Evolutionary conservation across 2,113 vertebrate genomes (phyloP).

Genomic region (Cinclus cinclus): DNA sequence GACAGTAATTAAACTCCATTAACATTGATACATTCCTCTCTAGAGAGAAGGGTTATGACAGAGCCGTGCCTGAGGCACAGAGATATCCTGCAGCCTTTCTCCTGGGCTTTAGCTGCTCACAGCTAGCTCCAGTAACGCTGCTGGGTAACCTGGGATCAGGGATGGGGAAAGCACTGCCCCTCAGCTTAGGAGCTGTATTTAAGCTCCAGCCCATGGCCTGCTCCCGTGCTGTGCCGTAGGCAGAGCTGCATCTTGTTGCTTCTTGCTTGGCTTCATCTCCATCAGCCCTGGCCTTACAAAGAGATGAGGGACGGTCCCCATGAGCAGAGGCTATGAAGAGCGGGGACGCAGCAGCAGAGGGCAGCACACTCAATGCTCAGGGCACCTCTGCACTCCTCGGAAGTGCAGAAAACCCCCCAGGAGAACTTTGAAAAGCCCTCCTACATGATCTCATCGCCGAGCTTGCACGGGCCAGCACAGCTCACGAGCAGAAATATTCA

Average conservation of each 20-base stretch:
- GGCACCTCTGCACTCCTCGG: background rate
- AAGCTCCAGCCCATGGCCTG: background rate
- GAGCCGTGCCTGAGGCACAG: background rate
- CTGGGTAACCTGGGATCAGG: too few relatives aligned
- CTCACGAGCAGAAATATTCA: background rate
- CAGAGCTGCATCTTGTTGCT: background rate
- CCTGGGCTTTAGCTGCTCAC: background rate
- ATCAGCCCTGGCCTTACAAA: background rate
- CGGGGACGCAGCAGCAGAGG: slow-evolving; percentile 29
- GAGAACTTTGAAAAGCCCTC: background rate
- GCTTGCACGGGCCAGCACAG: background rate
- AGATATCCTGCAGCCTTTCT: background rate
- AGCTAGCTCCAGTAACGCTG: accelerated
- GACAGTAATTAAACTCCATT: background rate
- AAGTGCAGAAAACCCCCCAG: background rate
- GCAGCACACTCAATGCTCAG: slow-evolving; percentile 60
- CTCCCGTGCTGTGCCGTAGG: background rate
- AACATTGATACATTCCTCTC: background rate
- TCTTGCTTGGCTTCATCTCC: background rate
- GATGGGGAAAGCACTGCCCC: background rate
- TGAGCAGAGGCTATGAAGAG: background rate
- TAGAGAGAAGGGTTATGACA: background rate
- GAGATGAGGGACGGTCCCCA: background rate
- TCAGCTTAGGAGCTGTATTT: background rate
- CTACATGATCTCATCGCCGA: background rate